Evolutionary conservation across 2,888 invertebrate genomes (phyloP), one percentile per base, ranked within the genome.

Genomic region (Serrognathus titanus): DNA sequence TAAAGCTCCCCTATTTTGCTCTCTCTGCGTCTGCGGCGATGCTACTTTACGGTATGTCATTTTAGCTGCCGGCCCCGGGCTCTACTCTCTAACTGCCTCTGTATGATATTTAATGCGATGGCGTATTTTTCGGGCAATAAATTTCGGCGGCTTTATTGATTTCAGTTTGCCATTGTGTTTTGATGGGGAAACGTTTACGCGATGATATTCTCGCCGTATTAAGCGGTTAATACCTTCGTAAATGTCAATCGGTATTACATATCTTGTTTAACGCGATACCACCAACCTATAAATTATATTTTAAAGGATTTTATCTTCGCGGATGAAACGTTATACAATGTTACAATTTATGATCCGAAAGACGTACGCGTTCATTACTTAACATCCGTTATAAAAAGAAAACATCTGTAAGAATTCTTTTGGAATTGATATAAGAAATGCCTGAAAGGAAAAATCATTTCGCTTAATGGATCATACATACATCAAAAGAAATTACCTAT

Each of bases 1-100:
- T 57, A 50, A 60, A 65, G 65, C 63, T 53, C 47, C 57, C 50
- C 40, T 48, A 47, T 37, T 36, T 46, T 53, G 36, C 38, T 20
- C 53, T 31, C 47, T 48, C 31, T 48, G 41, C 16, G 41, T n/a
- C 41, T 41, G 16, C 16, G 16, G 12, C 41, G 12, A 48, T 36
- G 11, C 38, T 39, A 39, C 46, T 50, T 24, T 50, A 10, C 39
- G 46, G 49, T 40, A 36, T 45, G 55, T 50, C 46, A 45, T 55
- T 49, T 50, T 50, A 55, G 55, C 43, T 37, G 37, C 41, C 43
- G 43, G 45, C 55, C 49, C 48, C 24, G 38, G 49, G 50, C 45
- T 16, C 7, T n/a, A 43, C 48, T 48, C 48, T 48, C 47, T 54
- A 20, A 41, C 43, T 38, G 49, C 50, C 50, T 12, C 36, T 16